Conservation (phyloP, 2,888 invertebrate genomes). For the Xestia sexstrigata region DNA sequence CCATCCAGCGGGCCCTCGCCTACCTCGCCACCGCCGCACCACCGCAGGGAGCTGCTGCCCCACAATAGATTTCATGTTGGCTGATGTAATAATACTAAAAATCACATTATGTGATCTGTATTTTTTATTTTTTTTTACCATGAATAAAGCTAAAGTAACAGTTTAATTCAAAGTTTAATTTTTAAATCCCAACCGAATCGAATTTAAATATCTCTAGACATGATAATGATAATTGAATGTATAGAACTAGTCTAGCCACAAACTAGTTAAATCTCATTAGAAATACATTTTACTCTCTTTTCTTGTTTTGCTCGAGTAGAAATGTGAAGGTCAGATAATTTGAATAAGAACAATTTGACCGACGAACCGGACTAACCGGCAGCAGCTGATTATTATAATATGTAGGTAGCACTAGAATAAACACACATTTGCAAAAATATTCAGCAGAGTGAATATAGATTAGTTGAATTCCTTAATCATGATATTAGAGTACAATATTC, state of each 20-base stretch:
- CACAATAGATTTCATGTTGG: constrained; percentile 76
- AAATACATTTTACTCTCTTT: constrained; percentile 57
- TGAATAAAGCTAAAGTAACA: constrained; percentile 60
- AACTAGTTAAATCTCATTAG: constrained; percentile 20
- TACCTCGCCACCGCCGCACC: constrained; percentile 92
- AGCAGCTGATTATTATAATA: constrained; percentile 20
- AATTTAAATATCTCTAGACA: constrained; percentile 2
- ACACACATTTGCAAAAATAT: constrained; percentile 14
- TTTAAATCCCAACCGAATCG: not conserved
- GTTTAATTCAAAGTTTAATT: constrained; percentile 15
- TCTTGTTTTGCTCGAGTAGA: constrained; percentile 33
- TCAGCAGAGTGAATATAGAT: constrained; percentile 21
- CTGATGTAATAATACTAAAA: constrained; percentile 74
- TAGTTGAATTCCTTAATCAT: not conserved
- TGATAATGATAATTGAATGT: constrained; percentile 19
- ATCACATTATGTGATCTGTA: constrained; percentile 70
- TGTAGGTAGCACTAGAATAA: constrained; percentile 1
- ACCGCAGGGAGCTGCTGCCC: constrained; percentile 68
- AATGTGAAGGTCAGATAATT: constrained; percentile 56
- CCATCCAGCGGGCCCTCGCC: constrained; percentile 92
- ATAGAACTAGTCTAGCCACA: constrained; percentile 32
- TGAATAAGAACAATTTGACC: constrained; percentile 43
- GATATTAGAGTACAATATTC: not conserved
- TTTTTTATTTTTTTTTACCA: constrained; percentile 80
- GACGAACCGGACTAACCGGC: constrained; percentile 43